Evolutionary conservation across 2,888 invertebrate genomes (phyloP).

Genomic region (Pseudeuparius sepicola): DNA sequence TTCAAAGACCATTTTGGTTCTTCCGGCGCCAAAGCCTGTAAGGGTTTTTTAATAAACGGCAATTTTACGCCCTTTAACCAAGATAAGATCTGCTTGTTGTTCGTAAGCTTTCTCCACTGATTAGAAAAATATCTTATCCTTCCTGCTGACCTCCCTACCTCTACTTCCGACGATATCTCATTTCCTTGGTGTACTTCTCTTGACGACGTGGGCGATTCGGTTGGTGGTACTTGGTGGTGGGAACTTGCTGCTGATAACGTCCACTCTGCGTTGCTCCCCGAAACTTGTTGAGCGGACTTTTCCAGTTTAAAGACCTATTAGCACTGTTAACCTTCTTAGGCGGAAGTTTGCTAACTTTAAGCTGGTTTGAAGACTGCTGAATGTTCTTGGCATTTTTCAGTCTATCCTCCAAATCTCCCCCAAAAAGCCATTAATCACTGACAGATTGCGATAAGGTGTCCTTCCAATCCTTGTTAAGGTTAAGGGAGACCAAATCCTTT

Average conservation of each 20-base stretch:
- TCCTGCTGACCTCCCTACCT: slow-evolving; percentile 13
- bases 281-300: slow-evolving; percentile 9
- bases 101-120: slow-evolving; percentile 10
- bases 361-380: no score
- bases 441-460: no score
- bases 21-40: slow-evolving; percentile 10
- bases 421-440: no score
- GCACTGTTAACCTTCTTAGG: slow-evolving; percentile 5
- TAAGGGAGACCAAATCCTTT: slow-evolving; percentile 9
- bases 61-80: slow-evolving; percentile 15
- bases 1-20: no score
- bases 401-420: no score
- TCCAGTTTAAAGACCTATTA: slow-evolving; percentile 13
- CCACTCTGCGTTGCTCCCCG: slow-evolving; percentile 12
- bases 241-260: slow-evolving; percentile 11
- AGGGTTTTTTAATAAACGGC: slow-evolving; percentile 8
- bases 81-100: slow-evolving; percentile 13
- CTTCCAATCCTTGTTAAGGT: slow-evolving; percentile 15
- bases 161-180: slow-evolving; percentile 11
- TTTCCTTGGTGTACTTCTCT: slow-evolving; percentile 4
- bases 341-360: slow-evolving; percentile 2
- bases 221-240: slow-evolving; percentile 7
- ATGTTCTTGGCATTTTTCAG: no score
- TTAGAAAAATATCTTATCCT: slow-evolving; percentile 10
- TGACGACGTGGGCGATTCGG: slow-evolving; percentile 3